Conservation (phyloP, 2,888 invertebrate genomes). For the Malacosoma neustria region DNA sequence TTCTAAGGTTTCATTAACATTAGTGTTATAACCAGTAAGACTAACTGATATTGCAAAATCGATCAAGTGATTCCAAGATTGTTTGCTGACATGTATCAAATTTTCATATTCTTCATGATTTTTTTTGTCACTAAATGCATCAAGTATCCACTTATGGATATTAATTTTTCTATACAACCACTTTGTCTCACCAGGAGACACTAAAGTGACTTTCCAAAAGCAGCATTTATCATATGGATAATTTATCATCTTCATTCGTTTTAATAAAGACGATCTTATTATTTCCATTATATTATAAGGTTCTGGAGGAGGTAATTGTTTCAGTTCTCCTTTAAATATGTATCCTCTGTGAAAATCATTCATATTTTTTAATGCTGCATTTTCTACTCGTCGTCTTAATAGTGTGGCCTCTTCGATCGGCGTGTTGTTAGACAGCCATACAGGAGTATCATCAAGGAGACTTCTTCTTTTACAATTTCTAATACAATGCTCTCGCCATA, state of each 20-base stretch:
- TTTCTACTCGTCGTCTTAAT: conserved; percentile 41
- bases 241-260: conserved; percentile 63
- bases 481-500: conserved; percentile 46
- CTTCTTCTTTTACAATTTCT: conserved; percentile 47
- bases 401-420: conserved; percentile 43
- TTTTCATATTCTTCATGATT: conserved; percentile 40
- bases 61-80: conserved; percentile 64
- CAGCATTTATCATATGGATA: conserved; percentile 55
- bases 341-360: conserved; percentile 54
- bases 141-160: conserved; percentile 58
- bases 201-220: conserved; percentile 78
- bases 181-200: conserved; percentile 66
- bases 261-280: conserved; percentile 54
- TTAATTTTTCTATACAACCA: conserved; percentile 55
- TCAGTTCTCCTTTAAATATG: conserved; percentile 48
- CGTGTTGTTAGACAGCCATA: conserved; percentile 53
- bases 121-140: conserved; percentile 57
- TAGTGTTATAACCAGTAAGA: too few species aligned
- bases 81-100: conserved; percentile 50
- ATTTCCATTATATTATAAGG: conserved; percentile 57
- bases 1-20: conserved; percentile 43
- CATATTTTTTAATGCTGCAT: conserved; percentile 47
- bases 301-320: conserved; percentile 36
- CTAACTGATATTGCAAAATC: conserved; percentile 63
- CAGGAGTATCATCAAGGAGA: conserved; percentile 55